phyloP scores from a whole-genome alignment of 2,888 invertebrate species.

The Calameuta filiformis region DNA sequence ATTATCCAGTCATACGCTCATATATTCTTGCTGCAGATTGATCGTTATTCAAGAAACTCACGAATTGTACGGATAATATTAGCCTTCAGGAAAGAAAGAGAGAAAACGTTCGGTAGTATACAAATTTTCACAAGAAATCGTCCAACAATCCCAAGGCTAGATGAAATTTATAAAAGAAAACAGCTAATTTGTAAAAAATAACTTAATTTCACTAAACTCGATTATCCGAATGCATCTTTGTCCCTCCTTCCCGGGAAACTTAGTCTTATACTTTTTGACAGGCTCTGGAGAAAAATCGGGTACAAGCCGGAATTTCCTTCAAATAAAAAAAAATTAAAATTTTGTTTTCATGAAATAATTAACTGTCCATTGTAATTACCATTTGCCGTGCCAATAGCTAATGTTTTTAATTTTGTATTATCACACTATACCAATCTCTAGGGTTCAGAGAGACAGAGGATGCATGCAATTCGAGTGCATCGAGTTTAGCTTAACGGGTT shows the following conservation, averaged over 20 bases:
- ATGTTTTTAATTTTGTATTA: slow-evolving; percentile 26
- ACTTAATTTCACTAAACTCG: background rate
- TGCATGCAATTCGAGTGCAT: background rate
- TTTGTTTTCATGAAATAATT: background rate
- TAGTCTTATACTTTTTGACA: background rate
- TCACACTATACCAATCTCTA: slow-evolving; percentile 18
- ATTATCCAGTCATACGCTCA: slow-evolving; percentile 67
- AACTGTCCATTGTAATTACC: background rate
- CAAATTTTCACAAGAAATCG: slow-evolving; percentile 45
- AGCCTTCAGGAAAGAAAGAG: slow-evolving; percentile 46
- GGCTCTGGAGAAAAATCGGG: background rate
- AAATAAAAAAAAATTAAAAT: background rate
- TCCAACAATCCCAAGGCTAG: slow-evolving; percentile 57
- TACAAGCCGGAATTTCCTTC: background rate
- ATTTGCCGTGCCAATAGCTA: background rate
- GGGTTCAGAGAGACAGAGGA: background rate
- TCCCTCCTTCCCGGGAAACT: background rate
- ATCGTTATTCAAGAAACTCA: slow-evolving; percentile 36
- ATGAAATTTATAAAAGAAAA: background rate
- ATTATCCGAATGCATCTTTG: background rate
- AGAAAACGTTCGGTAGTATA: slow-evolving; percentile 49
- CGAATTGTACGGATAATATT: slow-evolving; percentile 55
- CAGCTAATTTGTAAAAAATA: background rate
- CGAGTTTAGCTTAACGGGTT: slow-evolving; percentile 7
- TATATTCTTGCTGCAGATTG: slow-evolving; percentile 63